These are phyloP conservation scores for Thymelicus sylvestris DNA, from an alignment of 2,888 invertebrate species.

Conservation along the genomic window DNA sequence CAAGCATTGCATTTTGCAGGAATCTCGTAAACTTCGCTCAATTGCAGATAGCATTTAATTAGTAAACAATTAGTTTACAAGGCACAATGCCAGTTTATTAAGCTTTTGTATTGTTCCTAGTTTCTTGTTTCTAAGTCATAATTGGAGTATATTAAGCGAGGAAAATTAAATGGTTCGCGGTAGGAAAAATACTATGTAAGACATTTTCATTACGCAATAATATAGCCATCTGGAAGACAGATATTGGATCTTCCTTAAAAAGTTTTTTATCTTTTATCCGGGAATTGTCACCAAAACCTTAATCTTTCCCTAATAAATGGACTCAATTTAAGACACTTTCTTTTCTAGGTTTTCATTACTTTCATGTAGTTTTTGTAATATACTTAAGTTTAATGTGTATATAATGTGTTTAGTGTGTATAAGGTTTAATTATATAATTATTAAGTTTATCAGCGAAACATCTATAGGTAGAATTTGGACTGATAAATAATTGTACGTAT, in stretches of 20 bases:
- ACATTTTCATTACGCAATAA: not conserved
- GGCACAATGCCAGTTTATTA: not conserved
- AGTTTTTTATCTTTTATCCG: not conserved
- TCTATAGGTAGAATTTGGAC: too few relatives aligned
- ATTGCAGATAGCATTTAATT: constrained; percentile 10
- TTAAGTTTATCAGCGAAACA: too few relatives aligned
- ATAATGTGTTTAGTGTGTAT: too few relatives aligned
- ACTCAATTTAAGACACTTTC: not conserved
- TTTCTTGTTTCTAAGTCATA: not conserved
- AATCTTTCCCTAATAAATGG: not conserved
- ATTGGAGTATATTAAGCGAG: not conserved
- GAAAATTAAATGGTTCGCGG: not conserved
- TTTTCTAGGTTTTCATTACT: not conserved
- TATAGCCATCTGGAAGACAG: not conserved
- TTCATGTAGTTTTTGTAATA: not conserved
- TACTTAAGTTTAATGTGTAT: too few relatives aligned
- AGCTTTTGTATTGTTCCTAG: not conserved
- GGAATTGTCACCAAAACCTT: not conserved
- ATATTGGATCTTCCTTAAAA: not conserved
- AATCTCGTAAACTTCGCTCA: constrained; percentile 5
- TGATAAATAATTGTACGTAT: too few relatives aligned
- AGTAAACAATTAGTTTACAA: not conserved
- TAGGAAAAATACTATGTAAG: not conserved
- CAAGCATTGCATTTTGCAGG: constrained; percentile 2
- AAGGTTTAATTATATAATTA: too few relatives aligned